Evolutionary conservation across 2,888 invertebrate species (phyloP).

Genomic region (Heliconius hortense): DNA sequence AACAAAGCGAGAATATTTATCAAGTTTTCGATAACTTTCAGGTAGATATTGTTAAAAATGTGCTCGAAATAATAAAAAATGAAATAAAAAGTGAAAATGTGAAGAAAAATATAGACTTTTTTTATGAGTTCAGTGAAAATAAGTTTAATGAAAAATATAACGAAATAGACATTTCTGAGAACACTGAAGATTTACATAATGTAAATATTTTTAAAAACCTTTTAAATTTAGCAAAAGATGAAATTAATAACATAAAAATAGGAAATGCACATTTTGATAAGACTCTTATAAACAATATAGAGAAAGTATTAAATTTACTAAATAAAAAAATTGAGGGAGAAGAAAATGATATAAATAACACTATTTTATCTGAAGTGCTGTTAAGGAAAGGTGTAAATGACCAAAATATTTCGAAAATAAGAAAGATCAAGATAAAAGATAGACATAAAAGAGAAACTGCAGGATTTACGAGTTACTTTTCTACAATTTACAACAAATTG

Average conservation of each 20-base stretch:
- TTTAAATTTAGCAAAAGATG: background rate
- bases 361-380: background rate
- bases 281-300: background rate
- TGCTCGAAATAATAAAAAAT: background rate
- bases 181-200: too few species aligned
- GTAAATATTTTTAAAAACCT: background rate
- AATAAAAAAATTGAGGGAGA: background rate
- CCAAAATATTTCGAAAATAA: background rate
- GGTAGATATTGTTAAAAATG: background rate
- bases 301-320: background rate
- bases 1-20: background rate
- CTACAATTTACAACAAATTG: constrained; percentile 20
- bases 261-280: background rate
- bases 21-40: background rate
- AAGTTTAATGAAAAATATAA: background rate
- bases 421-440: background rate
- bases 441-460: constrained; percentile 12
- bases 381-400: background rate
- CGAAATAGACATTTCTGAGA: background rate
- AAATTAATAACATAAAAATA: background rate
- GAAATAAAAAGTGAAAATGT: background rate
- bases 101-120: background rate
- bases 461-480: constrained; percentile 3
- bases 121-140: background rate
- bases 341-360: background rate